Evolutionary conservation across 2,797 vertebrate genomes (phyloP).

Genomic region (Micromesistius poutassou): DNA sequence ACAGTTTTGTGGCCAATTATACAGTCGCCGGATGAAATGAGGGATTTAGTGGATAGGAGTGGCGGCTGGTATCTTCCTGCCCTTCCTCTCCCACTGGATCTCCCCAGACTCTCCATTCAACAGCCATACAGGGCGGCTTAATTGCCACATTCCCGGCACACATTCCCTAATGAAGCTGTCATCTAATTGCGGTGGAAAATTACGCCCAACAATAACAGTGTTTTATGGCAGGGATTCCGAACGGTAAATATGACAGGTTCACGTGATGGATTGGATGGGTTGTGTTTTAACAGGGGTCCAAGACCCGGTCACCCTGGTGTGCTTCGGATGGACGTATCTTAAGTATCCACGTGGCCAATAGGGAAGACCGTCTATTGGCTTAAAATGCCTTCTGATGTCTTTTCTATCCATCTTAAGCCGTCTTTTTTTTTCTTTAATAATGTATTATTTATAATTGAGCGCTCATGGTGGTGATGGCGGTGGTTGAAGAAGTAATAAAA

Average conservation of each 20-base stretch:
- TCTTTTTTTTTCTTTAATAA: neutral
- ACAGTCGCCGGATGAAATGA: constrained; percentile 37
- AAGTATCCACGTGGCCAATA: constrained; percentile 10
- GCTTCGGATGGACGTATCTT: constrained; percentile 30
- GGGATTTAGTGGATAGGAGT: constrained; percentile 38
- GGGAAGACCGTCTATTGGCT: neutral
- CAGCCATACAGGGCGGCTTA: constrained; percentile 43
- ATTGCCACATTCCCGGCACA: constrained; percentile 65
- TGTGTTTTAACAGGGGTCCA: constrained; percentile 47
- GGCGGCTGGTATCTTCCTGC: neutral
- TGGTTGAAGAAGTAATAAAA: neutral
- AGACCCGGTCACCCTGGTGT: constrained; percentile 50
- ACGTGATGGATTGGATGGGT: constrained; percentile 55
- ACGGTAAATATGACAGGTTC: constrained; percentile 68
- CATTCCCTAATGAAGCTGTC: constrained; percentile 66
- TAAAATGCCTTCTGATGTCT: neutral
- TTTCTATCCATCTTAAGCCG: neutral
- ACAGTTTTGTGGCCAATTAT: constrained; percentile 34
- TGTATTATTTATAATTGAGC: neutral
- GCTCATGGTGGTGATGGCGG: neutral
- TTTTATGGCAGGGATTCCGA: constrained; percentile 66
- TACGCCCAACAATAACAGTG: constrained; percentile 66
- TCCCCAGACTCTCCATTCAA: constrained; percentile 17
- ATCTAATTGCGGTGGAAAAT: constrained; percentile 72
- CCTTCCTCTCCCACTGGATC: constrained; percentile 14